Percentiles rank a stretch among this genome's conserved stretches.
Conservation (phyloP, 2,797 vertebrate species). For the Pipistrellus pygmaeus region DNA sequence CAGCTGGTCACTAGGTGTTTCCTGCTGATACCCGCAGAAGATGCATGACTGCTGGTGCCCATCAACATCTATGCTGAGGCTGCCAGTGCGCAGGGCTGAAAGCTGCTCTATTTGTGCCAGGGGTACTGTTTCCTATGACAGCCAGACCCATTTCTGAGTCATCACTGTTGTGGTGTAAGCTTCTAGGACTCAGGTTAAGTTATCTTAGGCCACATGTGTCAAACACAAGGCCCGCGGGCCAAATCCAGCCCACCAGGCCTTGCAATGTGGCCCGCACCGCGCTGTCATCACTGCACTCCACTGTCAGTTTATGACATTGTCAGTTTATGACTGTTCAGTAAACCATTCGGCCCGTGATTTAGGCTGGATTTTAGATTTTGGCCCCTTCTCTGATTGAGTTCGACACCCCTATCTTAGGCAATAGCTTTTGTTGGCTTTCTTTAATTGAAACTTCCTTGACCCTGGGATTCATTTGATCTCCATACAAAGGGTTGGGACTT, state of each 20-base stretch:
- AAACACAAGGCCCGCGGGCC: too few species aligned
- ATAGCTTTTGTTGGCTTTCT: conserved; percentile 2
- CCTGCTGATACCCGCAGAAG: conserved; percentile 25
- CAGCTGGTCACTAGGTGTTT: conserved; percentile 9
- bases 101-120: not conserved
- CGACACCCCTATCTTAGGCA: not conserved
- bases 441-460: not conserved
- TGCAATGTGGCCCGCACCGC: too few species aligned
- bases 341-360: too few species aligned
- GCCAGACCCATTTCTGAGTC: not conserved
- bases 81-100: not conserved
- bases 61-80: not conserved
- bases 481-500: not conserved
- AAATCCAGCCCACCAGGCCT: too few species aligned
- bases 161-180: not conserved
- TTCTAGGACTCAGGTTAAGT: not conserved
- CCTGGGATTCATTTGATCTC: not conserved
- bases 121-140: not conserved
- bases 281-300: too few species aligned
- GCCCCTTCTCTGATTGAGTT: too few species aligned
- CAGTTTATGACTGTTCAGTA: too few species aligned
- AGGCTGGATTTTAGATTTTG: too few species aligned
- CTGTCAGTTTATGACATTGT: too few species aligned
- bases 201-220: not conserved
- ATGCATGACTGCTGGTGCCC: not conserved